These are phyloP conservation scores for Halesus radiatus DNA, from an alignment of 1,140 invertebrate species.

Conservation along the genomic window DNA sequence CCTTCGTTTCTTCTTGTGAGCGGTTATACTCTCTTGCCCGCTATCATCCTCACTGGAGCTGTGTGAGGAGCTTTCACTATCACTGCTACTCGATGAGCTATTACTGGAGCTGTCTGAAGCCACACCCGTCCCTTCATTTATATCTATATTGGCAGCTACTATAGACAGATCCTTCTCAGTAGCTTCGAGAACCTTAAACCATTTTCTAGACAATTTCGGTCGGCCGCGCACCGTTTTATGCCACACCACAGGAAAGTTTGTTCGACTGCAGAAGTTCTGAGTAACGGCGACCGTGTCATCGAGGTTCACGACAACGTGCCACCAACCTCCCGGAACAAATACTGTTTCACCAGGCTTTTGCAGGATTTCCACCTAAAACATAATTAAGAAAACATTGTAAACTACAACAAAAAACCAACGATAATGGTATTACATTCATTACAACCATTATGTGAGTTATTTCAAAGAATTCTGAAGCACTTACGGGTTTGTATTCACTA, in stretches of 20 bases:
- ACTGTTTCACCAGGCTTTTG: conserved; percentile 98
- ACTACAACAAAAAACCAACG: not conserved
- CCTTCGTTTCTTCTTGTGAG: conserved; percentile 89
- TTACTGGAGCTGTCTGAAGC: conserved; percentile 95
- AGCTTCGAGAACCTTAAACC: conserved; percentile 79
- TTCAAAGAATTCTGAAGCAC: conserved; percentile 52
- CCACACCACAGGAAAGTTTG: conserved; percentile 98
- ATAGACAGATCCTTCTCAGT: conserved; percentile 87
- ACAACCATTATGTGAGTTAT: not conserved
- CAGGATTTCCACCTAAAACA: conserved; percentile 89
- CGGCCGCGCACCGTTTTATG: conserved; percentile 97
- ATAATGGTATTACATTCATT: not conserved
- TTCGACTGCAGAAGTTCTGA: conserved; percentile 96
- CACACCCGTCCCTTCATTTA: conserved; percentile 89
- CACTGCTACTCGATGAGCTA: conserved; percentile 84
- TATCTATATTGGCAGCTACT: conserved; percentile 88
- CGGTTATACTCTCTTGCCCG: conserved; percentile 89
- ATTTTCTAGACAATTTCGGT: conserved; percentile 93
- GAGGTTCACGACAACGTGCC: conserved; percentile 98
- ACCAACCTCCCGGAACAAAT: conserved; percentile 98
- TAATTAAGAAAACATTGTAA: not conserved
- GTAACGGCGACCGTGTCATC: conserved; percentile 97
- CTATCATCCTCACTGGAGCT: conserved; percentile 78
- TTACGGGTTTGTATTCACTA: conserved; percentile 88
- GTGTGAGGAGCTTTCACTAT: conserved; percentile 74